Base-by-base conservation (phyloP, 2,888 invertebrate genomes). In the Hirtodrosophila histrioides region DNA sequence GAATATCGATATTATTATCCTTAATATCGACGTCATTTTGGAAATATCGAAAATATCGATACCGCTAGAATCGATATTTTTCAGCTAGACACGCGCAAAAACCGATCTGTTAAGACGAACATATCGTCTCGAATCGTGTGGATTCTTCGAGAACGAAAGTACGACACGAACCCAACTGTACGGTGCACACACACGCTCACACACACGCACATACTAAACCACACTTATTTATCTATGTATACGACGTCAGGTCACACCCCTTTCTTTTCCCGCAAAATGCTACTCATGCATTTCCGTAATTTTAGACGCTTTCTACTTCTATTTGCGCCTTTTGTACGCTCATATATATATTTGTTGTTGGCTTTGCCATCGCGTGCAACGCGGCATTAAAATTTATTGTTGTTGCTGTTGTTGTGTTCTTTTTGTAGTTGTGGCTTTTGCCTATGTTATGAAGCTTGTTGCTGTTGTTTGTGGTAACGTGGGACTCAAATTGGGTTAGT, bases 401-500 rank as follows among this genome's bases (percentile, higher is more conserved):
- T 61, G 31, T 48, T 53, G n/a, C 17, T 50, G 8, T 45, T 46
- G 23, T 37, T 37, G 40, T 40, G 23, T n/a, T 40, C 44, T 10
- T 24, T 50, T 45, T 46, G 27, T 37, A 33, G 40, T 40, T 31
- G n/a, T 40, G 37, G n/a, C 40, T 50, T 41, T 62, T 50, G 36
- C 36, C 61, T 17, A 55, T 66, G 69, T 50, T 48, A 33, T 48
- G 8, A 17, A 41, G 46, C 56, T 62, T 41, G 36, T 54, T 69
- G 64, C 51, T 64, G 46, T 63, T 66, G 45, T 43, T 39, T 51
- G 49, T 58, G 68, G 62, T 53, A 58, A 61, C 62, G 62, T 37
- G 49, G 63, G 51, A 67, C 62, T 64, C 61, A 72, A 84, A 83
- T 80, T 84, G 83, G 83, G 83, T 84, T 73, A 73, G 73, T 78